phyloP scores from a whole-genome alignment of 2,888 invertebrate genomes.

The Pyrochroa serraticornis region DNA sequence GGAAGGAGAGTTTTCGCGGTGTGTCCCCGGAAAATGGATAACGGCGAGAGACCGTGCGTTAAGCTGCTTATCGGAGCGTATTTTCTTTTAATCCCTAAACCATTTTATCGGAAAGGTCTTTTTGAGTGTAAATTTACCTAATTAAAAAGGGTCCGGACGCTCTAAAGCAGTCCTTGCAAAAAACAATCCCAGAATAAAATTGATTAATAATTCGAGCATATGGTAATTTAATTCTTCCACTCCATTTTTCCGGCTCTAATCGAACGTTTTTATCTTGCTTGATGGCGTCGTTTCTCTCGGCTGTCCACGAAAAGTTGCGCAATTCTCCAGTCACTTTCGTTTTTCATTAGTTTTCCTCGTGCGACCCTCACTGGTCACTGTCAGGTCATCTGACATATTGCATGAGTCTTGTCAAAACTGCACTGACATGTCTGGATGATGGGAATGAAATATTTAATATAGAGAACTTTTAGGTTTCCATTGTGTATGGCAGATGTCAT shows the following conservation, averaged over 20 bases:
- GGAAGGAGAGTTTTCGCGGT: conserved; percentile 29
- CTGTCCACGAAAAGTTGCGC: not conserved
- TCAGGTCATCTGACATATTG: conserved; percentile 42
- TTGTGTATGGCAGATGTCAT: conserved; percentile 36
- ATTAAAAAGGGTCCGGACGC: conserved; percentile 23
- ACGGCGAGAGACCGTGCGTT: conserved; percentile 33
- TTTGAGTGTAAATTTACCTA: conserved; percentile 33
- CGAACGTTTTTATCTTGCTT: conserved; percentile 10
- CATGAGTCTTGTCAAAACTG: conserved; percentile 36
- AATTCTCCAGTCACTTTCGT: conserved; percentile 29
- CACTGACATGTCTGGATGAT: conserved; percentile 29
- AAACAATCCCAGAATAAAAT: conserved; percentile 12
- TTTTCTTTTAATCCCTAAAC: conserved; percentile 40
- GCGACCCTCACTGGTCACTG: conserved; percentile 36
- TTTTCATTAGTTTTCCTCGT: conserved; percentile 31
- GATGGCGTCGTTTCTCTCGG: conserved; percentile 3
- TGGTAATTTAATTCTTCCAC: conserved; percentile 21
- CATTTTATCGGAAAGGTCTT: conserved; percentile 37
- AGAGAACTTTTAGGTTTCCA: conserved; percentile 22
- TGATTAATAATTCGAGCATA: conserved; percentile 5
- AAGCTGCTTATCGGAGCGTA: conserved; percentile 40
- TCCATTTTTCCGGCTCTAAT: conserved; percentile 12
- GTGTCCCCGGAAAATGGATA: conserved; percentile 27
- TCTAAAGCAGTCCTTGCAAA: not conserved
- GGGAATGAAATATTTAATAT: conserved; percentile 43